Conservation (phyloP, 2,797 vertebrate species). For the Pitangus sulphuratus region DNA sequence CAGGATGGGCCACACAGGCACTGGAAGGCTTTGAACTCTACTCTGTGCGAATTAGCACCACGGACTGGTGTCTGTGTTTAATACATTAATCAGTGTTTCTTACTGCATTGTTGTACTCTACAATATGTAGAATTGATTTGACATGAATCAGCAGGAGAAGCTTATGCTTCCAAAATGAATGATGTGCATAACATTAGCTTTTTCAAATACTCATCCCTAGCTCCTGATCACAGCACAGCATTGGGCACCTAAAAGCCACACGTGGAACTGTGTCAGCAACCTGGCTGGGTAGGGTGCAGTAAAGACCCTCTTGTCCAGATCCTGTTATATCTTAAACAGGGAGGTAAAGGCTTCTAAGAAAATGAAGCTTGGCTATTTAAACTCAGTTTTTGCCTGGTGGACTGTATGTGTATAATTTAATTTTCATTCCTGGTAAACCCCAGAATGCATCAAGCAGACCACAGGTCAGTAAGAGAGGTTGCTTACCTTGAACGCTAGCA, state of each 20-base stretch:
- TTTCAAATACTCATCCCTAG: background rate
- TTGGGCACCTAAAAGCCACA: background rate
- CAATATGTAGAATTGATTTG: background rate
- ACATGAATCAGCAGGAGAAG: background rate
- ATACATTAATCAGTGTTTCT: background rate
- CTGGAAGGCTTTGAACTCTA: background rate
- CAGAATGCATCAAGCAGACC: background rate
- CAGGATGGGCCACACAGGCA: background rate
- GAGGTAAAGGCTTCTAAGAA: background rate
- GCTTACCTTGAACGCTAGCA: background rate
- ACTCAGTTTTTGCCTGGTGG: background rate
- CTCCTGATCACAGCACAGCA: background rate
- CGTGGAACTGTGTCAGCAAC: background rate
- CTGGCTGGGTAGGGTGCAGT: rapidly evolving
- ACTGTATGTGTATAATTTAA: background rate
- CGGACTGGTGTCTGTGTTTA: background rate
- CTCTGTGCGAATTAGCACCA: background rate
- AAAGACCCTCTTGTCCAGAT: background rate
- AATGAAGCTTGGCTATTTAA: background rate
- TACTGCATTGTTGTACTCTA: background rate
- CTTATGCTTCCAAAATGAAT: background rate
- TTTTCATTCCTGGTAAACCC: background rate
- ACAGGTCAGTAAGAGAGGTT: background rate
- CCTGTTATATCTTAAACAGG: background rate
- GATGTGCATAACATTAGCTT: background rate